Evolutionary conservation across 1,140 invertebrate genomes (phyloP).

Genomic region (Drosophila lini): DNA sequence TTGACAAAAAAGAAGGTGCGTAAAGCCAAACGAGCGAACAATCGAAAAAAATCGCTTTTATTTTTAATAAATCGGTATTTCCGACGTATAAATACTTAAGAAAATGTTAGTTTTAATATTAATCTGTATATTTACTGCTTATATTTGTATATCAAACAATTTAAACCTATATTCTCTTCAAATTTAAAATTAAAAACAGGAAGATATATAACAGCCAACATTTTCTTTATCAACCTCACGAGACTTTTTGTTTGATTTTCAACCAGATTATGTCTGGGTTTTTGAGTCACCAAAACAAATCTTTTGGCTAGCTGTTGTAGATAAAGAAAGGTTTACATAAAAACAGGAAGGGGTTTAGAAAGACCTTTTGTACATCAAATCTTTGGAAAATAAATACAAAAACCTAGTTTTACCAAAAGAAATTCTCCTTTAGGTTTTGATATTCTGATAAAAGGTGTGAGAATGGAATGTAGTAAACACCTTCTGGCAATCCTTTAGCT

Average conservation of each 20-base stretch:
- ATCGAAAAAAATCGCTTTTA: no score
- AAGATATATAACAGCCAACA: background rate
- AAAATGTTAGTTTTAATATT: no score
- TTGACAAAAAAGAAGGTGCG: no score
- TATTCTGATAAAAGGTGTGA: background rate
- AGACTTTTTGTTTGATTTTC: constrained; percentile 22
- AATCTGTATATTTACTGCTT: no score
- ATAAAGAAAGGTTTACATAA: constrained; percentile 19
- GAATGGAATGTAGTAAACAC: constrained; percentile 48
- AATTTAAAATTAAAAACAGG: background rate
- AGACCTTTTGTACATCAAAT: constrained; percentile 4
- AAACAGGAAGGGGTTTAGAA: background rate
- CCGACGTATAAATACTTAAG: no score
- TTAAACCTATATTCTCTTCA: no score
- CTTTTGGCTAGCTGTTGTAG: constrained; percentile 10
- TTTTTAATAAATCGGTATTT: no score
- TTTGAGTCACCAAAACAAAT: constrained; percentile 55
- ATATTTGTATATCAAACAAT: no score
- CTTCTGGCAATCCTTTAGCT: constrained; percentile 16
- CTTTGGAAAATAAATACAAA: constrained; percentile 11
- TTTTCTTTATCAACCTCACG: constrained; percentile 30
- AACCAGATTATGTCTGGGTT: constrained; percentile 14
- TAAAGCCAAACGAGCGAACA: no score
- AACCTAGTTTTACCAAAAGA: background rate
- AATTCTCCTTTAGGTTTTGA: background rate